Evolutionary conservation across 2,797 vertebrate genomes (phyloP).

Genomic region (Chelon auratus): DNA sequence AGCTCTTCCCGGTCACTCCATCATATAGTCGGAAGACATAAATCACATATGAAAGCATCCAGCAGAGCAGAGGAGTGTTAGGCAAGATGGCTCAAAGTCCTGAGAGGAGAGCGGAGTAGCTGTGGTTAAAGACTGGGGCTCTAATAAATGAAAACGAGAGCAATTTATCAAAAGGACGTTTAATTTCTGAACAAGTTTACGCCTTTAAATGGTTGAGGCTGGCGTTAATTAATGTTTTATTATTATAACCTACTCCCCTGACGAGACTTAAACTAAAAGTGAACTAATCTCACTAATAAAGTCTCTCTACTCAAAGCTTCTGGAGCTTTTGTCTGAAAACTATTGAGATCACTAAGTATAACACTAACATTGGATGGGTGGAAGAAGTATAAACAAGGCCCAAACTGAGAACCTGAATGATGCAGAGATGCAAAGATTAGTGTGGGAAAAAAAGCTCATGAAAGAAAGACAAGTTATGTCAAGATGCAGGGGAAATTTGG

Average conservation of each 20-base stretch:
- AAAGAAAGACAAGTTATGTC: neutral
- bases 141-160: neutral
- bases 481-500: neutral
- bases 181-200: neutral
- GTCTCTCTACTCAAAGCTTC: neutral
- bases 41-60: constrained; percentile 50
- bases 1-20: constrained; percentile 48
- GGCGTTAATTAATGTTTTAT: neutral
- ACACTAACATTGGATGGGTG: neutral
- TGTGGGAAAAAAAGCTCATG: neutral
- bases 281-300: neutral
- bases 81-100: neutral
- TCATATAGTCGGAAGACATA: constrained; percentile 46
- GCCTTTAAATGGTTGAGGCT: neutral
- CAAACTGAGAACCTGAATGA: neutral
- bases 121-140: constrained; percentile 4
- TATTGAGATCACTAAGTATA: neutral
- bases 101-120: constrained; percentile 8
- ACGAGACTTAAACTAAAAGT: neutral
- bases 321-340: neutral
- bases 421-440: neutral
- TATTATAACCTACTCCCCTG: neutral
- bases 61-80: constrained; percentile 9
- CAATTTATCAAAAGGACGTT: neutral
- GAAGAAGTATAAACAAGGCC: neutral